Evolutionary conservation across 2,888 invertebrate genomes (phyloP).

Genomic region (Platycnemis pennipes): DNA sequence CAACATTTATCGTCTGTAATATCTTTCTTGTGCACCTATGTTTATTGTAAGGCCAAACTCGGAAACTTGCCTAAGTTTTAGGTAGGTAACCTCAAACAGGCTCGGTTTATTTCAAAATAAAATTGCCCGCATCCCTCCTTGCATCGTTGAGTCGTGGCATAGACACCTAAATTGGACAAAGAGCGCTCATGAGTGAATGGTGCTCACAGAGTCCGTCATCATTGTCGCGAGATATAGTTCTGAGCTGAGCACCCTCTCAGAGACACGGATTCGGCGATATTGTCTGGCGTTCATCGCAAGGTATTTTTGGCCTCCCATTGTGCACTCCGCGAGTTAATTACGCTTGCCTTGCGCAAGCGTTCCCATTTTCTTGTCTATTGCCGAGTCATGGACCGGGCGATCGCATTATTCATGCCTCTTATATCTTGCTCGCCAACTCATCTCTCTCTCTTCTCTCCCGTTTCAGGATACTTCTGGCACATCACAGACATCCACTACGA

Average conservation of each 20-base stretch:
- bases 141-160: too few relatives aligned
- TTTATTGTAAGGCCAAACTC: too few relatives aligned
- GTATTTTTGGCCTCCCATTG: not conserved
- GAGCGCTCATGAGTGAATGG: too few relatives aligned
- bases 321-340: not conserved
- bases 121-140: too few relatives aligned
- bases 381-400: not conserved
- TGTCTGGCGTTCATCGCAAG: not conserved
- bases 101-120: too few relatives aligned
- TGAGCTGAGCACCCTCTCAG: not conserved
- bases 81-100: too few relatives aligned
- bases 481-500: slow-evolving; percentile 96
- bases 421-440: not conserved
- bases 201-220: too few relatives aligned
- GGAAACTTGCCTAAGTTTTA: too few relatives aligned
- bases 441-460: not conserved
- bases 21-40: too few relatives aligned
- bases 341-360: not conserved
- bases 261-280: not conserved
- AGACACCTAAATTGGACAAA: too few relatives aligned
- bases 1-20: too few relatives aligned
- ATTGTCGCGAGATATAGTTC: too few relatives aligned
- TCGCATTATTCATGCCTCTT: not conserved
- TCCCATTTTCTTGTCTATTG: not conserved
- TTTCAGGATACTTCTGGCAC: slow-evolving; percentile 96